Base-by-base conservation (phyloP, 1,140 invertebrate genomes). In the Popillia japonica region DNA sequence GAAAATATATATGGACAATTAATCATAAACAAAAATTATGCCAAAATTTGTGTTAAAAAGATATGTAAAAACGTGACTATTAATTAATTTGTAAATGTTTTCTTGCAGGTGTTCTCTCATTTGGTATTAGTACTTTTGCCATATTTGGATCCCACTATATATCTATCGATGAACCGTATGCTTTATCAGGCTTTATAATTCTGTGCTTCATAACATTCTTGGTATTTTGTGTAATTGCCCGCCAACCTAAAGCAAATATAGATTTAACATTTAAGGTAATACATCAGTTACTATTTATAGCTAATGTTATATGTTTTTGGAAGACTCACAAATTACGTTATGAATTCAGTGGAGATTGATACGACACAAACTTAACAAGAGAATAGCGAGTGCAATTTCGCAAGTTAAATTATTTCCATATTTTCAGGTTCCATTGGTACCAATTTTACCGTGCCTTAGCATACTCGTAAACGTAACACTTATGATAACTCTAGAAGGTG, bases 391-490 rank as follows among this genome's bases (percentile, higher is more conserved):
- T 34, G 4, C 4, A 34, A 34, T 34, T 34, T 34, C 27, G 27
- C 1, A 34, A 34, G 27, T 17, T 72, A 40, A 7, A 23, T 20
- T 48, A 10, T 78, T 41, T n/a, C 6, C 83, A 83, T 89, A 90
- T 22, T 88, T 34, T 34, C 27, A 96, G 93, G 95, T 95, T 61
- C 96, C 96, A 0, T 88, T 95, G 27, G 95, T 98, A 14, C 96
- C 96, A 0, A 87, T 96, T 22, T 88, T 97, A 48, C 96, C 96
- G 0, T 92, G 93, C 79, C 82, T 95, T 0, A 96, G 94, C 85
- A 93, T 97, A 77, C 91, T 96, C 64, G 92, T 95, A 79, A 98
- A 98, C 87, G 85, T 96, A 61, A 95, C 95, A 86, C 89, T 98
- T 34, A 98, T 97, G 94, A 89, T 95, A 81, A 94, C 96, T 86